Percentiles rank a stretch among this genome's conserved stretches.
Evolutionary conservation across 2,888 invertebrate genomes (phyloP).

Genomic region (Tetheella fluctuosa): DNA sequence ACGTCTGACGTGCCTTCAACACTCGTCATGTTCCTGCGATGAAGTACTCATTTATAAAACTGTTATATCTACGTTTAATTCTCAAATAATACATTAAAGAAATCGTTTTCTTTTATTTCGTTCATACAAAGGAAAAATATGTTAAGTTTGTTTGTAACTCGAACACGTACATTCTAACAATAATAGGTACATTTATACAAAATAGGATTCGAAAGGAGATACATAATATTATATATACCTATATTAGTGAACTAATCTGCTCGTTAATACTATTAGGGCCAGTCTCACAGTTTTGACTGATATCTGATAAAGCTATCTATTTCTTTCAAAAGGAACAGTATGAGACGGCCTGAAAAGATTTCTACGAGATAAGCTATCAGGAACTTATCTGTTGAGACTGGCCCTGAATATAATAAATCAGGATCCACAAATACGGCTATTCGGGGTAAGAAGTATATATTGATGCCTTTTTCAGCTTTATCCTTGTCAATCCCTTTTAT

Average conservation of each 20-base stretch:
- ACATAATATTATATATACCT: background rate
- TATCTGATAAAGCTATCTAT: too few relatives aligned
- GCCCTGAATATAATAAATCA: conserved; percentile 1
- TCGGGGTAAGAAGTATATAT: background rate
- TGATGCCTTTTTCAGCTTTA: background rate
- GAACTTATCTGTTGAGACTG: too few relatives aligned
- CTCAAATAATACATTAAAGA: background rate
- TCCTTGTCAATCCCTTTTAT: background rate
- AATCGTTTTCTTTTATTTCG: background rate
- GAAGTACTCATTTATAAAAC: background rate
- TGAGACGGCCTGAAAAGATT: too few relatives aligned
- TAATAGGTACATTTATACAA: background rate
- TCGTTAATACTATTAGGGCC: background rate
- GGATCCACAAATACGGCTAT: background rate
- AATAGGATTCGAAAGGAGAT: background rate
- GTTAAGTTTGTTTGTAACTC: background rate
- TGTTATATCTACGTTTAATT: background rate
- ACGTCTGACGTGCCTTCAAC: background rate
- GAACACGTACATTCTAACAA: background rate
- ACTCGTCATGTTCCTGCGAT: background rate
- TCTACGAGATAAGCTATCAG: too few relatives aligned
- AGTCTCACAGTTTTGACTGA: too few relatives aligned
- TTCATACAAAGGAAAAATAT: background rate
- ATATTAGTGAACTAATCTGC: background rate
- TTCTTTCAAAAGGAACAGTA: too few relatives aligned